phyloP scores from a whole-genome alignment of 1,140 invertebrate species.

The Plutomurus gul region DNA sequence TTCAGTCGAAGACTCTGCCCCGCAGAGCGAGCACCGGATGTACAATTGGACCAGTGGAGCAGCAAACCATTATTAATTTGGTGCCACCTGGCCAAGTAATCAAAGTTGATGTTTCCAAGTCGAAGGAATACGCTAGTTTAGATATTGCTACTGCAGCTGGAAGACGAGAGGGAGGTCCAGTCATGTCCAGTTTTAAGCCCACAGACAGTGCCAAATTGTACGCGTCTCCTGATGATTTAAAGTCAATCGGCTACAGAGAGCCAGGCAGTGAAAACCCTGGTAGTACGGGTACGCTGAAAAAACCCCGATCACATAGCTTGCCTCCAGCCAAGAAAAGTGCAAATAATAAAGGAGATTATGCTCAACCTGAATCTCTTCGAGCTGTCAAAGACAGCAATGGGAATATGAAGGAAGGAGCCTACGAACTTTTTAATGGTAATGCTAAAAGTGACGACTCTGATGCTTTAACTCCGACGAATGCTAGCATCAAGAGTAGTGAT shows the following conservation, averaged over 20 bases:
- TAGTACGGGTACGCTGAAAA: constrained; percentile 46
- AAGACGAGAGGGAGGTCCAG: constrained; percentile 37
- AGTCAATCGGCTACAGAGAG: constrained; percentile 73
- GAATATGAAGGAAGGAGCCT: neutral
- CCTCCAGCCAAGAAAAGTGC: constrained; percentile 59
- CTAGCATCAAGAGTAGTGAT: constrained; percentile 24
- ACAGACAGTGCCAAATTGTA: constrained; percentile 82
- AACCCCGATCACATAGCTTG: constrained; percentile 62
- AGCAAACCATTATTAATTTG: constrained; percentile 52
- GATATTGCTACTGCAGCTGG: constrained; percentile 40
- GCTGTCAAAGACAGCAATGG: constrained; percentile 37
- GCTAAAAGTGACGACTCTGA: constrained; percentile 35
- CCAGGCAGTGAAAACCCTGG: neutral
- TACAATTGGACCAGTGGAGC: constrained; percentile 49
- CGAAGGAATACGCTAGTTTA: constrained; percentile 55
- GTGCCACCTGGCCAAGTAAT: constrained; percentile 70
- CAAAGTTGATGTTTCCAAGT: constrained; percentile 69
- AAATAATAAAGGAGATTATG: constrained; percentile 43
- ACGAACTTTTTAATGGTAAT: constrained; percentile 39
- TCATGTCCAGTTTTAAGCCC: constrained; percentile 84
- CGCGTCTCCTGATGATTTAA: constrained; percentile 81
- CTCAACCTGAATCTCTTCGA: constrained; percentile 17
- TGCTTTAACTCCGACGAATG: constrained; percentile 29
- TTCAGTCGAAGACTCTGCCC: constrained; percentile 53
- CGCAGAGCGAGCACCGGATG: constrained; percentile 51